Conservation (phyloP, 53 echinoderm and acorn worm species). For the Henricia sp. region DNA sequence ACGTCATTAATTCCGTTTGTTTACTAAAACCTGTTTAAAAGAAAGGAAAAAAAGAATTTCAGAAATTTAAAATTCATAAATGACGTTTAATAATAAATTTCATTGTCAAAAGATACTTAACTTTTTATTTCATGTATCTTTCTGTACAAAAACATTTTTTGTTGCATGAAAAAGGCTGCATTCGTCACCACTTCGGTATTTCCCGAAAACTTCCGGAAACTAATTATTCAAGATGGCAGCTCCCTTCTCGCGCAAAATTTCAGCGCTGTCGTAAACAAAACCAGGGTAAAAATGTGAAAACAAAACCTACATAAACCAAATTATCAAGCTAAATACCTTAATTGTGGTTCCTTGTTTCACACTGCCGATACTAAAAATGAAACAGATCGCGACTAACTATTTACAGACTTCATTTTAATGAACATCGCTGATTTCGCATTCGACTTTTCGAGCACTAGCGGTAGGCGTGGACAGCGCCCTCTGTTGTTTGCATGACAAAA, state of each 20-base stretch:
- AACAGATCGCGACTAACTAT: too few relatives aligned
- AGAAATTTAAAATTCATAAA: not conserved
- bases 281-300: too few relatives aligned
- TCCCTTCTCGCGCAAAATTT: not conserved
- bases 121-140: not conserved
- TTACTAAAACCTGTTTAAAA: not conserved
- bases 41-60: not conserved
- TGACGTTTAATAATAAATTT: not conserved
- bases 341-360: too few relatives aligned
- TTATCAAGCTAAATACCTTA: too few relatives aligned
- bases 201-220: conserved; percentile 45
- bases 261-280: too few relatives aligned
- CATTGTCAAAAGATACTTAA: not conserved
- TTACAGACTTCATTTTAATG: too few relatives aligned
- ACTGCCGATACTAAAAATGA: too few relatives aligned
- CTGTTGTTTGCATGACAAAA: too few relatives aligned
- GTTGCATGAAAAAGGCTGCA: conserved; percentile 12
- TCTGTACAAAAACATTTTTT: not conserved
- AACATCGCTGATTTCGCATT: too few relatives aligned
- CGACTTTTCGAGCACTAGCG: too few relatives aligned
- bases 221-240: conserved; percentile 36
- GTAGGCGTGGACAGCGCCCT: too few relatives aligned
- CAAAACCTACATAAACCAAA: too few relatives aligned
- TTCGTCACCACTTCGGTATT: conserved; percentile 48
- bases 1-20: conserved; percentile 63